Evolutionary conservation across 2,888 invertebrate species (phyloP), one percentile per base, ranked within the genome.

Genomic region (Cheilosia soror): DNA sequence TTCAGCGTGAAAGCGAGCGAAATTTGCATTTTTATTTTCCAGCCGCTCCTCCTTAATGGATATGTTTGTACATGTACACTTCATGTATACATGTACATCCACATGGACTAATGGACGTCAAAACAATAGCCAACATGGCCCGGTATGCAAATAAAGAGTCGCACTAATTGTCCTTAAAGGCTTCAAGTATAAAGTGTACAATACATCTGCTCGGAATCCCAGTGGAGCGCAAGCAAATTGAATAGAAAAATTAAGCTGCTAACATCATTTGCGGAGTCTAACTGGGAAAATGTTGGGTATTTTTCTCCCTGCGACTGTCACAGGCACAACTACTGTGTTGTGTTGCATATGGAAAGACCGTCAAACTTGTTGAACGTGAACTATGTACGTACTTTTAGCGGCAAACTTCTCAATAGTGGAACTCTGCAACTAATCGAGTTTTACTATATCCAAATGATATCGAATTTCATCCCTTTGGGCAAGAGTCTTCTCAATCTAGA

Each of bases 171-270:
- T 69, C 37, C 51, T 49, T 37, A 44, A 62, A 29, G 25, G 27
- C 11, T n/a, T 29, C 42, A 29, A 20, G 68, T 13, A n/a, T n/a
- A n/a, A 29, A 20, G 25, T 66, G 25, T n/a, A 49, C 37, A 40
- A 55, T 7, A 31, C 60, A 53, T 69, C 79, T 60, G 73, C n/a
- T 57, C 33, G 49, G 82, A 86, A 78, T 86, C 86, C 82, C 86
- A 65, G 82, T 73, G 37, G 65, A 82, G 63, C 73, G 63, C 20
- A 62, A 68, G 58, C 66, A 83, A 87, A 83, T 85, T 87, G 79
- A 87, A 87, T 87, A 73, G 83, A 63, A 72, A 77, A 87, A 79
- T 86, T 87, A 71, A 80, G 75, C 83, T 76, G 60, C 83, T 87
- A 87, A 87, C 76, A 31, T 55, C 62, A 66, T 87, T 87, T 86